phyloP scores from a whole-genome alignment of 2,113 vertebrate genomes.

The Guaruba guarouba region DNA sequence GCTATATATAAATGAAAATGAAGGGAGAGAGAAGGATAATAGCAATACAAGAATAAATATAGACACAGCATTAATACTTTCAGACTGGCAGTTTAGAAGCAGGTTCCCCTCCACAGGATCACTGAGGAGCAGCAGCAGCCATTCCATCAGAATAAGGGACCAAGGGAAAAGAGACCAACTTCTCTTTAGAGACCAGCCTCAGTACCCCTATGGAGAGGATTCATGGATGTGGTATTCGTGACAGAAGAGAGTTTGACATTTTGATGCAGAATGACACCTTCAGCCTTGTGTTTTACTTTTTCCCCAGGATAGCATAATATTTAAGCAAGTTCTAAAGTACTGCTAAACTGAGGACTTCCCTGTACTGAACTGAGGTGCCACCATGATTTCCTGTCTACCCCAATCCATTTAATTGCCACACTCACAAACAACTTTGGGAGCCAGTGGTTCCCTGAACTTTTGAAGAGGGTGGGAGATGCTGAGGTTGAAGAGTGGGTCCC shows the following conservation, averaged over 20 bases:
- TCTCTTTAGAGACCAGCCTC: neutral
- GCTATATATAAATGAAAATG: neutral
- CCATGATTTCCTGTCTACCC: neutral
- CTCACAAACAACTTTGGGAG: neutral
- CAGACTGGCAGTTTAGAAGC: neutral
- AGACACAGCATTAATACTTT: neutral
- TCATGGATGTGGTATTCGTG: neutral
- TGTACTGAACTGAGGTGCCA: neutral
- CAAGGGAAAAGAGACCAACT: neutral
- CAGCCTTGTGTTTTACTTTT: neutral
- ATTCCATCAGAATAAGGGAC: neutral
- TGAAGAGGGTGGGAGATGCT: neutral
- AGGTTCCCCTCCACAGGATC: neutral
- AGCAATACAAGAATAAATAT: neutral
- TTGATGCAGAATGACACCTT: neutral
- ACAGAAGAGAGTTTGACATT: neutral
- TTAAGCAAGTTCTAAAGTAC: neutral
- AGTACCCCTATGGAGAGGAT: neutral
- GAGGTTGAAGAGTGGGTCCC: neutral
- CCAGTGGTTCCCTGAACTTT: neutral
- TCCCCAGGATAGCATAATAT: neutral
- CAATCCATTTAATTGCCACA: neutral
- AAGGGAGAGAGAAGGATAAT: neutral
- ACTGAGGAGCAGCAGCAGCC: neutral
- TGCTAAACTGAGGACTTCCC: neutral